A percentile compares a stretch with the other conserved stretches of the same genome.
Evolutionary conservation across 1,140 invertebrate genomes (phyloP).

Genomic region (Melanaphis sacchari): DNA sequence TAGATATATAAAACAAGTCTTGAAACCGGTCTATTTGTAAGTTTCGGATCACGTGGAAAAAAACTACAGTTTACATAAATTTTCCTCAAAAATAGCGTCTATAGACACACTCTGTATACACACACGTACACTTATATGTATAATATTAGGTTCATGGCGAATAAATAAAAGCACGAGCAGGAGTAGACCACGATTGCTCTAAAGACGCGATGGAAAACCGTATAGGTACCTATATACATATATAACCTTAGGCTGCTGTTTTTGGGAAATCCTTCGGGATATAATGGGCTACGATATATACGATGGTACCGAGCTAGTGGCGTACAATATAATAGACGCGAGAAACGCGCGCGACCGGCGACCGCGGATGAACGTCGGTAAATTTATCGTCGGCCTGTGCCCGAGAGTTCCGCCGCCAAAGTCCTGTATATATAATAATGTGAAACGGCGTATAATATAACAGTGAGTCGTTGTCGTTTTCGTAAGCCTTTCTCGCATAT

Average conservation of each 20-base stretch:
- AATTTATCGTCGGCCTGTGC: slow-evolving; percentile 35
- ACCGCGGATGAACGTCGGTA: slow-evolving; percentile 33
- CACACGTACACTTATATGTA: not conserved
- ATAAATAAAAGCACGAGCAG: not conserved
- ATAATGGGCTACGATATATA: not conserved
- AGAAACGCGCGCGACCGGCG: slow-evolving; percentile 7
- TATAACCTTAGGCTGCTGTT: not conserved
- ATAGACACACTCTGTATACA: not conserved
- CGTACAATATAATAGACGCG: not conserved
- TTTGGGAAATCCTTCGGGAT: slow-evolving; percentile 33
- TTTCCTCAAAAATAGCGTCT: too few relatives aligned
- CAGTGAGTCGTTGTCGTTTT: not conserved
- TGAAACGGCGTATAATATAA: not conserved
- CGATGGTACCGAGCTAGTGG: not conserved
- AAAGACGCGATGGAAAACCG: not conserved
- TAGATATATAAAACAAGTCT: not conserved
- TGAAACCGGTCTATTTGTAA: not conserved
- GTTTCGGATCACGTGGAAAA: too few relatives aligned
- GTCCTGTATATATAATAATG: not conserved
- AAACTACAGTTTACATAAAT: too few relatives aligned
- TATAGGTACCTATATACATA: not conserved
- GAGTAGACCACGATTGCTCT: not conserved
- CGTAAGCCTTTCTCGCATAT: slow-evolving; percentile 8
- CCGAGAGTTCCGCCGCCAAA: not conserved
- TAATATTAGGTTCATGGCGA: too few relatives aligned